Evolutionary conservation across 1,140 invertebrate species (phyloP).

Genomic region (Batillaria attramentaria): DNA sequence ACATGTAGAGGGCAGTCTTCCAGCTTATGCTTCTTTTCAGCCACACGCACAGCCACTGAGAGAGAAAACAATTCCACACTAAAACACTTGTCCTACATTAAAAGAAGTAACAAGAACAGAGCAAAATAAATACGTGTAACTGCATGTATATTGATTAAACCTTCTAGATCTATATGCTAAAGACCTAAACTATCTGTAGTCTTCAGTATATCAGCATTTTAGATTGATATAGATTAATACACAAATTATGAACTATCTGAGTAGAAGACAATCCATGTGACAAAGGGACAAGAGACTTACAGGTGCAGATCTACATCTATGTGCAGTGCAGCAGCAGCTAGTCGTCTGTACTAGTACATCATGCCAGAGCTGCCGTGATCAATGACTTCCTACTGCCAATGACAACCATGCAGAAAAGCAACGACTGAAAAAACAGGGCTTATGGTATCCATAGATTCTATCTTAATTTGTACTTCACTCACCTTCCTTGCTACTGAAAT

Average conservation of each 20-base stretch:
- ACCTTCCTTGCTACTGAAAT: conserved; percentile 16
- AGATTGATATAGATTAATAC: neutral
- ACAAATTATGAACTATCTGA: neutral
- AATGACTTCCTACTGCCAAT: neutral
- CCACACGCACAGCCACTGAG: conserved; percentile 16
- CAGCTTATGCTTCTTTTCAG: neutral
- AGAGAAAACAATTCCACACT: neutral
- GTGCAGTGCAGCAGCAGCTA: no score
- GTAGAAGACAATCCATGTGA: neutral
- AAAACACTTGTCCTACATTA: neutral
- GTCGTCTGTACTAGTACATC: no score
- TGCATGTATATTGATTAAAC: neutral
- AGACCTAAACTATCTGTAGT: neutral
- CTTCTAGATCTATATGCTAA: neutral
- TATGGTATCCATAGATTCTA: neutral
- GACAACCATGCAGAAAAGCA: neutral
- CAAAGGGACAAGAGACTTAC: neutral
- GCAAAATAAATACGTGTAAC: neutral
- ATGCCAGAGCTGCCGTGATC: no score
- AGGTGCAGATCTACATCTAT: no score
- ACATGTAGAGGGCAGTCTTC: neutral
- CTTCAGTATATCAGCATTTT: neutral
- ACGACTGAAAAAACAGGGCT: neutral
- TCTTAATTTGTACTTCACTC: neutral
- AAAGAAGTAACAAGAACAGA: neutral